These are phyloP conservation scores for Propithecus perrieri DNA, from an alignment of 2,797 vertebrate species.

Conservation along the genomic window DNA sequence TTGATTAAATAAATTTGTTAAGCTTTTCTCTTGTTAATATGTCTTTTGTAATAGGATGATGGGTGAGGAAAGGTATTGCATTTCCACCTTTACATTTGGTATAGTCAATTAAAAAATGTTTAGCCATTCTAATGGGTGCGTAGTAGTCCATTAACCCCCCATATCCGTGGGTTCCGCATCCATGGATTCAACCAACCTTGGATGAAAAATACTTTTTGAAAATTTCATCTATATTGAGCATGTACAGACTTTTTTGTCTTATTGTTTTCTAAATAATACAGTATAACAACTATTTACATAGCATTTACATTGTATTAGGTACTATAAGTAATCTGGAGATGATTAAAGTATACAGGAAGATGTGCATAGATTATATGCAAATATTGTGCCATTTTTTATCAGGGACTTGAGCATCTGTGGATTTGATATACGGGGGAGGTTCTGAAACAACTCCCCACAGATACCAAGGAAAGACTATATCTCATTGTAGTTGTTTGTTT, in stretches of 20 bases:
- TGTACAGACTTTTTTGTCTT: not conserved
- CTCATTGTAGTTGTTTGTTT: not conserved
- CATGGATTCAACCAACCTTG: not conserved
- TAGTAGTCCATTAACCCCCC: not conserved
- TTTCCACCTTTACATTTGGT: not conserved
- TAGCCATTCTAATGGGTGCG: not conserved
- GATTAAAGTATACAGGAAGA: not conserved
- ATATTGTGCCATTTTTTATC: not conserved
- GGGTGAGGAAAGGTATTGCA: not conserved
- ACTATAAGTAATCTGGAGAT: not conserved
- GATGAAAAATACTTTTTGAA: not conserved
- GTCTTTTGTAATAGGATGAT: not conserved
- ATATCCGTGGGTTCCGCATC: not conserved
- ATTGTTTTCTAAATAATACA: not conserved
- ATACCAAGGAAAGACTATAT: not conserved
- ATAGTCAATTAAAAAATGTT: not conserved
- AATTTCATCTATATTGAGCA: not conserved
- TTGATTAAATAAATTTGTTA: not conserved
- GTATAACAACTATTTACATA: not conserved
- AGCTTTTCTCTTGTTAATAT: not conserved
- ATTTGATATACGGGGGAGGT: not conserved
- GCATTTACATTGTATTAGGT: not conserved
- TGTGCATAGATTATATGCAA: not conserved
- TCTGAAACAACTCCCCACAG: not conserved
- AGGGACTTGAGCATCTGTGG: not conserved